These are phyloP conservation scores for Lasiommata megera DNA, from an alignment of 2,888 invertebrate genomes.

Conservation along the genomic window DNA sequence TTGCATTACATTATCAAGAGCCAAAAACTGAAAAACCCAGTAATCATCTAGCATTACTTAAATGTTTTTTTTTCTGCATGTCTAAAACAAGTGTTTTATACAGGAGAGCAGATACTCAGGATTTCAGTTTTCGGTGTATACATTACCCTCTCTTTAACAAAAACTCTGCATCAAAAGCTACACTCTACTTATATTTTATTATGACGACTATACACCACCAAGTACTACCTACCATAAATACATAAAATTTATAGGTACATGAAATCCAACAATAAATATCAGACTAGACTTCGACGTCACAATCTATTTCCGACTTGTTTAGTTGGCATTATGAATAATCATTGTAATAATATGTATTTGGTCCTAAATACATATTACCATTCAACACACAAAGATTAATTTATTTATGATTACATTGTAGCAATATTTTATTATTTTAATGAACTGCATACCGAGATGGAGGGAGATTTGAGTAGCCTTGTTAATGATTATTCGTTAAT, in stretches of 20 bases:
- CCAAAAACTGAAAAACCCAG: neutral
- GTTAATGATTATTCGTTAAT: too few species aligned
- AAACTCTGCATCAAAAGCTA: too few species aligned
- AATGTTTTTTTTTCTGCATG: too few species aligned
- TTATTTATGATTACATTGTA: constrained; percentile 4
- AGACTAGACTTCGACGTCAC: constrained; percentile 42
- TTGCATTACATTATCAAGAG: neutral
- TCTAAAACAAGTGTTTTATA: too few species aligned
- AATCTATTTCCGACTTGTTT: constrained; percentile 22
- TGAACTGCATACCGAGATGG: neutral
- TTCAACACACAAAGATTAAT: neutral
- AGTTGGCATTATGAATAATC: constrained; percentile 11
- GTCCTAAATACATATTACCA: constrained; percentile 3
- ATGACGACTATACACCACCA: neutral
- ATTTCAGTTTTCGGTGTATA: too few species aligned
- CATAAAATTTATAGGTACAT: constrained; percentile 23
- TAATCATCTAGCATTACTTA: too few species aligned
- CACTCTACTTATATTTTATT: too few species aligned
- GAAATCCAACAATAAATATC: constrained; percentile 38
- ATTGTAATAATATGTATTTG: neutral
- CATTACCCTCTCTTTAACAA: too few species aligned
- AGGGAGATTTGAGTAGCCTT: neutral
- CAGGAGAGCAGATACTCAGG: too few species aligned
- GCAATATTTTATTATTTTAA: neutral
- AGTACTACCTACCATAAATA: constrained; percentile 9